Evolutionary conservation across 2,797 vertebrate genomes (phyloP).

Genomic region (Sciaenops ocellatus): DNA sequence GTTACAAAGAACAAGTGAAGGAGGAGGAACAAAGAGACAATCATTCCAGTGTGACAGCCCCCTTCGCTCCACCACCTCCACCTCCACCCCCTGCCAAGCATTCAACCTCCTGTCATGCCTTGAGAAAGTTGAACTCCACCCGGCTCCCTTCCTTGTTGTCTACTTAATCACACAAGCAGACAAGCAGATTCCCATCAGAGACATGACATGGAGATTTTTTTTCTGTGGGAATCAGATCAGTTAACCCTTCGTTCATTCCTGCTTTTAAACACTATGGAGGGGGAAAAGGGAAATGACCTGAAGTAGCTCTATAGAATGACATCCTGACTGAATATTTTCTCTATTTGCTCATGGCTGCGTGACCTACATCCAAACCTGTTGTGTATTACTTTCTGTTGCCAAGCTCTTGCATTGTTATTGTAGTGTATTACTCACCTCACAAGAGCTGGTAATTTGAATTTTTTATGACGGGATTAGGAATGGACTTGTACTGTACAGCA

Average conservation of each 20-base stretch:
- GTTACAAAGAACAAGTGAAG: slow-evolving; percentile 46
- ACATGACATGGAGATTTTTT: too few species aligned
- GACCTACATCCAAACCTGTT: slow-evolving; percentile 39
- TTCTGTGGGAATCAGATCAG: slow-evolving; percentile 15
- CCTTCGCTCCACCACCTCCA: background rate
- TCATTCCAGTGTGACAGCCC: slow-evolving; percentile 37
- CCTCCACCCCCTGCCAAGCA: background rate
- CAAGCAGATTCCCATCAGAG: slow-evolving; percentile 26
- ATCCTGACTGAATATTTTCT: slow-evolving; percentile 22
- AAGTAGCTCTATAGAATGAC: slow-evolving; percentile 10
- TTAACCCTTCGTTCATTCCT: background rate
- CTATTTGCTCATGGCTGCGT: slow-evolving; percentile 9
- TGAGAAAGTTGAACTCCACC: slow-evolving; percentile 41
- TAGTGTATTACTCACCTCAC: background rate
- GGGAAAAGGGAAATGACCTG: slow-evolving; percentile 15
- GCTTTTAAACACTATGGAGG: background rate
- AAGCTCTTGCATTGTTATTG: slow-evolving; percentile 31
- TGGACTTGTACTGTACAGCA: background rate
- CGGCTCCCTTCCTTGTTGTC: background rate
- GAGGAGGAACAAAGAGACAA: slow-evolving; percentile 49
- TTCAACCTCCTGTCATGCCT: slow-evolving; percentile 29
- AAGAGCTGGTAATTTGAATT: background rate
- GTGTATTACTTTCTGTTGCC: slow-evolving; percentile 38
- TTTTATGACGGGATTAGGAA: background rate
- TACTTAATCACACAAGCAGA: background rate